Evolutionary conservation across 2,797 vertebrate genomes (phyloP).

Genomic region (Rhynchotus rufescens): DNA sequence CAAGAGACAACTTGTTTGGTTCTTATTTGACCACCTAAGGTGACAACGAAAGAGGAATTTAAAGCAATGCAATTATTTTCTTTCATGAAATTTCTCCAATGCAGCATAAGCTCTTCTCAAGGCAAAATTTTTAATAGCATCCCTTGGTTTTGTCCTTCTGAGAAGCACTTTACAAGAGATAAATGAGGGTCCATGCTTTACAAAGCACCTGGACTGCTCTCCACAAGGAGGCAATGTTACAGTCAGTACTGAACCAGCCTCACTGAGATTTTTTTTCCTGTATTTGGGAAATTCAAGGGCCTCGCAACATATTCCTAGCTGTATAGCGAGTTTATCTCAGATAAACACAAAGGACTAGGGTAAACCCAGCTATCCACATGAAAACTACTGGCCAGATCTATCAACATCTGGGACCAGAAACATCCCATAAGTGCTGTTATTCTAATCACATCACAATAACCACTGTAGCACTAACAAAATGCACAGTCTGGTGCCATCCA

Average conservation of each 20-base stretch:
- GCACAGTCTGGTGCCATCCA: not conserved
- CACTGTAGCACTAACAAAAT: slow-evolving; percentile 37
- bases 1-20: not conserved
- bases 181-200: not conserved
- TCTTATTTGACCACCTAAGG: not conserved
- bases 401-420: slow-evolving; percentile 7
- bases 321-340: not conserved
- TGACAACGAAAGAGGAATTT: not conserved
- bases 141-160: not conserved
- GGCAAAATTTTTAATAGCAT: not conserved
- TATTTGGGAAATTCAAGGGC: not conserved
- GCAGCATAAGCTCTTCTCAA: not conserved
- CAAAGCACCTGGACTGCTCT: not conserved
- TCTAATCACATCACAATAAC: slow-evolving; percentile 14
- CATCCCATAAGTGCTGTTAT: not conserved
- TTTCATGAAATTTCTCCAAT: not conserved
- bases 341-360: not conserved
- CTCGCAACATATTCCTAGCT: not conserved
- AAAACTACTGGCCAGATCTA: slow-evolving; percentile 11
- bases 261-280: not conserved
- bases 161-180: not conserved
- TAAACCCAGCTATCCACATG: not conserved
- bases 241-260: not conserved
- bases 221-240: not conserved
- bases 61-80: not conserved